These are phyloP conservation scores for Coelogynopora nodosa DNA, from an alignment of 2,888 invertebrate species.

Conservation along the genomic window DNA sequence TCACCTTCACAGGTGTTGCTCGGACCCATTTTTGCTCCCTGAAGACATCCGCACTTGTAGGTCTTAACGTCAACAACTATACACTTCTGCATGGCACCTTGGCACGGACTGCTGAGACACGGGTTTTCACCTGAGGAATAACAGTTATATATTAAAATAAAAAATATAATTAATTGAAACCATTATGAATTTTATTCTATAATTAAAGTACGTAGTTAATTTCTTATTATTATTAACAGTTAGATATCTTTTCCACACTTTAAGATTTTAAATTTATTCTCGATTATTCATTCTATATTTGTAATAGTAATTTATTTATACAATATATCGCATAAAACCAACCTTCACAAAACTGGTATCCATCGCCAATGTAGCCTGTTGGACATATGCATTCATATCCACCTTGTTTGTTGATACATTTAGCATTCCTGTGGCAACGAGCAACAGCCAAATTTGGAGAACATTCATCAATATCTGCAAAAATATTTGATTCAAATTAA, in stretches of 20 bases:
- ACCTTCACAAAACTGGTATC: constrained; percentile 43
- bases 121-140: background rate
- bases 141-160: no score
- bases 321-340: no score
- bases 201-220: background rate
- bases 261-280: background rate
- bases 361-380: constrained; percentile 38
- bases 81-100: background rate
- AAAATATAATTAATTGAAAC: no score
- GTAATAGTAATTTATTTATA: background rate
- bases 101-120: background rate
- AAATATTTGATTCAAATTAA: no score
- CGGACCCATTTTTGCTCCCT: background rate
- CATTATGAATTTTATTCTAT: no score
- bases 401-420: constrained; percentile 42
- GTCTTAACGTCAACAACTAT: background rate
- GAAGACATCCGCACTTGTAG: background rate
- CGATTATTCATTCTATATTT: background rate
- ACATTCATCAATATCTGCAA: background rate
- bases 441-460: background rate
- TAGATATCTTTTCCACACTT: background rate
- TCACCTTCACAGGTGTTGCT: background rate
- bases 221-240: background rate
- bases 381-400: constrained; percentile 45
- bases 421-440: constrained; percentile 39